Conservation (phyloP, 2,888 invertebrate species). For the Mactromeris polynyma region DNA sequence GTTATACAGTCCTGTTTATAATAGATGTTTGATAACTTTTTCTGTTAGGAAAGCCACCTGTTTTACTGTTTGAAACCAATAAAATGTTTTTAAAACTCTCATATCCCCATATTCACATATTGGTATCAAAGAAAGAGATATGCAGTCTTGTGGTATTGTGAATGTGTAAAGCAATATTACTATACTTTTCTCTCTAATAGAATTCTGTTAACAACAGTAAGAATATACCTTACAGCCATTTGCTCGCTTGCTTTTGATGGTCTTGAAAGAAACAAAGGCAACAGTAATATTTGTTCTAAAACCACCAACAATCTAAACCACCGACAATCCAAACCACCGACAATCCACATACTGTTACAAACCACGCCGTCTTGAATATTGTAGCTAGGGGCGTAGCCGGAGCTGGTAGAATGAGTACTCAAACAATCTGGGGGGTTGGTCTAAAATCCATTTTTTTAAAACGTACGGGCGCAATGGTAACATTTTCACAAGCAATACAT, state of each 20-base stretch:
- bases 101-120: not conserved
- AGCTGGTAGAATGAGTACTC: too few relatives aligned
- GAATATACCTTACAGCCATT: not conserved
- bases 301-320: conserved; percentile 1
- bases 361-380: not conserved
- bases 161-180: not conserved
- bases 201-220: not conserved
- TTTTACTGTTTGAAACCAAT: not conserved
- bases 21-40: conserved; percentile 2
- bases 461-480: too few relatives aligned
- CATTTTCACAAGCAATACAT: too few relatives aligned
- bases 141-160: not conserved
- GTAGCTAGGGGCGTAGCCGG: too few relatives aligned
- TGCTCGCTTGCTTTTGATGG: not conserved
- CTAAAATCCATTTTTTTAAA: too few relatives aligned
- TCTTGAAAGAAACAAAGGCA: not conserved
- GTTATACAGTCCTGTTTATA: not conserved
- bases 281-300: not conserved
- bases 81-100: not conserved
- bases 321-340: not conserved
- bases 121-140: not conserved
- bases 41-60: not conserved
- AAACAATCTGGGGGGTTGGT: too few relatives aligned
- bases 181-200: not conserved
- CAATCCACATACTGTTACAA: not conserved